Conservation (phyloP, 1,140 invertebrate genomes). For the Penaeus vannamei region DNA sequence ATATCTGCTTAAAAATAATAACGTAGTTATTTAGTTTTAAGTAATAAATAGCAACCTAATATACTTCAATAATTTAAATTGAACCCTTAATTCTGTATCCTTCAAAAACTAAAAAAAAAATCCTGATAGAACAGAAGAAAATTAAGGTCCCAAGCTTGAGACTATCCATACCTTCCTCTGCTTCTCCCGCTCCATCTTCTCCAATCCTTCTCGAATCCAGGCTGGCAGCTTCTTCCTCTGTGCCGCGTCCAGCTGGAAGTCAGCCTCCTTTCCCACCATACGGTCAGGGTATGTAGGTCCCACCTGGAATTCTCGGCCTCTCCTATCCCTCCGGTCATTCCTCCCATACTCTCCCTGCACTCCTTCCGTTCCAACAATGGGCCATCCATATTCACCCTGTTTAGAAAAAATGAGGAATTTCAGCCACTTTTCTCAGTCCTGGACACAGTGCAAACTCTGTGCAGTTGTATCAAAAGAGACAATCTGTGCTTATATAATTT, state of each 20-base stretch:
- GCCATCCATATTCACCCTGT: conserved; percentile 61
- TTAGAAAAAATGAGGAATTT: not conserved
- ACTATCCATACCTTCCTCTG: conserved; percentile 78
- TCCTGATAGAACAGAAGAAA: conserved; percentile 59
- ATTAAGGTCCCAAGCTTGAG: conserved; percentile 77
- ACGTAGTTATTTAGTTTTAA: no score
- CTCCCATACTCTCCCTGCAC: conserved; percentile 24
- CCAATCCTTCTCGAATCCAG: conserved; percentile 96
- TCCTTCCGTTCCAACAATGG: conserved; percentile 33
- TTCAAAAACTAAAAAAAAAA: not conserved
- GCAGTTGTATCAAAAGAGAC: no score
- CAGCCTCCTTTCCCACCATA: conserved; percentile 41
- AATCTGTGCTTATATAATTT: no score
- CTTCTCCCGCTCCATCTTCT: conserved; percentile 98
- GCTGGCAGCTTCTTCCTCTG: conserved; percentile 92
- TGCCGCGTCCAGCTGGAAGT: conserved; percentile 80
- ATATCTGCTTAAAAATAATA: no score
- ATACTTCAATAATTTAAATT: conserved; percentile 16
- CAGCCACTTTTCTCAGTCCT: not conserved
- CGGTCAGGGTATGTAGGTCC: conserved; percentile 40
- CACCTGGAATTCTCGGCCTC: conserved; percentile 31
- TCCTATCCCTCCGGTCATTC: conserved; percentile 30
- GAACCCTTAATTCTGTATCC: conserved; percentile 66
- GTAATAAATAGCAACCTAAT: no score
- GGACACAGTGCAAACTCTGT: no score